phyloP scores from a whole-genome alignment of 2,797 vertebrate genomes.

The Naso thynnoides region DNA sequence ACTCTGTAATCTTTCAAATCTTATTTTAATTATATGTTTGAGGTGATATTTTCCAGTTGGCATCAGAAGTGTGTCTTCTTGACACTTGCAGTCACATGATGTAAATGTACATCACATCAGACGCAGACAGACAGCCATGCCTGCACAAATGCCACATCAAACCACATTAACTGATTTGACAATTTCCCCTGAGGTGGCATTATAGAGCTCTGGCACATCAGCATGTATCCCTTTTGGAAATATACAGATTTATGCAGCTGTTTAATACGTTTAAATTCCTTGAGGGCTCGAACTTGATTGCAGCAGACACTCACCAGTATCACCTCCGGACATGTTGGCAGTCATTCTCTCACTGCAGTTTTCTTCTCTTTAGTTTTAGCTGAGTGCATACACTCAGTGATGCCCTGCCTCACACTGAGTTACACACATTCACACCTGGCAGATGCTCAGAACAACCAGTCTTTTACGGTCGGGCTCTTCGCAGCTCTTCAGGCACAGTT shows the following conservation, averaged over 20 bases:
- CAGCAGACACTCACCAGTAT: slow-evolving; percentile 34
- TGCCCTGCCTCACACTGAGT: slow-evolving; percentile 30
- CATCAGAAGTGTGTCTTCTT: neutral
- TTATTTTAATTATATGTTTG: neutral
- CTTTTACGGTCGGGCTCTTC: slow-evolving; percentile 38
- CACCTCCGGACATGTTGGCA: slow-evolving; percentile 27
- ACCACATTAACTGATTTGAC: slow-evolving; percentile 33
- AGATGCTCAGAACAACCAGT: slow-evolving; percentile 29
- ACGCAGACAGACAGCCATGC: slow-evolving; percentile 27
- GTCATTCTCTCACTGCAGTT: slow-evolving; percentile 19
- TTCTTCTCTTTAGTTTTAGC: slow-evolving; percentile 24
- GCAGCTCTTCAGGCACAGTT: slow-evolving; percentile 40
- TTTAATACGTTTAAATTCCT: slow-evolving; percentile 44
- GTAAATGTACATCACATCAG: slow-evolving; percentile 28
- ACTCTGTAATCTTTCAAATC: neutral
- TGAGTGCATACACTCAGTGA: slow-evolving; percentile 16
- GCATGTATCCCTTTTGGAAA: slow-evolving; percentile 40
- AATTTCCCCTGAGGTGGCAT: slow-evolving; percentile 23
- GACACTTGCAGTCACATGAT: neutral
- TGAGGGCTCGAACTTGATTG: slow-evolving; percentile 15
- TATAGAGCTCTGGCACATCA: slow-evolving; percentile 25
- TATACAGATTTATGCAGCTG: slow-evolving; percentile 49
- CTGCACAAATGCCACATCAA: slow-evolving; percentile 46
- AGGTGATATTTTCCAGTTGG: neutral
- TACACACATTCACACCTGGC: slow-evolving; percentile 54